A percentile compares a stretch with the other conserved stretches of the same genome.
phyloP scores from a whole-genome alignment of 2,113 vertebrate genomes.

The Lucifuga dentata region DNA sequence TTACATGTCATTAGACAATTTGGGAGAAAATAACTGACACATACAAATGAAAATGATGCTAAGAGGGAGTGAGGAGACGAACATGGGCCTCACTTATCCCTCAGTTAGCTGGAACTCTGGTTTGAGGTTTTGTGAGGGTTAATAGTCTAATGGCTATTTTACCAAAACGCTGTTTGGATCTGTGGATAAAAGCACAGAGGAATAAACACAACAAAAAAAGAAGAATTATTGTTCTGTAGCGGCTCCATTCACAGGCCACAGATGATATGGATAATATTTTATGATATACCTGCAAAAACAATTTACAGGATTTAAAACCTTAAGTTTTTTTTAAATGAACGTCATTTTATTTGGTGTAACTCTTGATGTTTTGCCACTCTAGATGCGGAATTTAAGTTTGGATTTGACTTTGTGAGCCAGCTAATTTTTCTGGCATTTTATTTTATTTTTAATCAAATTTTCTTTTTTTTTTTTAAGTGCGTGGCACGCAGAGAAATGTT shows the following conservation, averaged over 20 bases:
- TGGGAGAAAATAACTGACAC: slow-evolving; percentile 63
- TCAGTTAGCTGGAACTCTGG: slow-evolving; percentile 65
- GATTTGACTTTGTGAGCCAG: background rate
- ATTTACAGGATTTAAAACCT: too few relatives aligned
- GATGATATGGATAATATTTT: background rate
- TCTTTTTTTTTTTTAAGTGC: background rate
- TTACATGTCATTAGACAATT: slow-evolving; percentile 79
- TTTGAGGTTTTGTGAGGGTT: slow-evolving; percentile 43
- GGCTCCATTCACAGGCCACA: background rate
- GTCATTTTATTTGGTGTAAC: too few relatives aligned
- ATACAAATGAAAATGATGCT: slow-evolving; percentile 64
- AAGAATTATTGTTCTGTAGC: slow-evolving; percentile 3
- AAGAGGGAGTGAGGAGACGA: slow-evolving; percentile 54
- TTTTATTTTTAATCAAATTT: background rate
- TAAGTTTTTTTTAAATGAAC: too few relatives aligned
- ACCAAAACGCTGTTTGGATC: slow-evolving; percentile 30
- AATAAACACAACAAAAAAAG: background rate
- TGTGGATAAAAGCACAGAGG: slow-evolving; percentile 6
- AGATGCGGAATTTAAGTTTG: background rate
- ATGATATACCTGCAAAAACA: background rate
- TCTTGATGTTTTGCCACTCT: too few relatives aligned
- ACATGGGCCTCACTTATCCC: slow-evolving; percentile 67
- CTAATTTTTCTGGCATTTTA: background rate
- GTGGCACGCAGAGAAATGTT: background rate
- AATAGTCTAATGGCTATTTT: slow-evolving; percentile 57